phyloP scores from a whole-genome alignment of 92 coral and sea anemone genomes.

The Ricordea florida region DNA sequence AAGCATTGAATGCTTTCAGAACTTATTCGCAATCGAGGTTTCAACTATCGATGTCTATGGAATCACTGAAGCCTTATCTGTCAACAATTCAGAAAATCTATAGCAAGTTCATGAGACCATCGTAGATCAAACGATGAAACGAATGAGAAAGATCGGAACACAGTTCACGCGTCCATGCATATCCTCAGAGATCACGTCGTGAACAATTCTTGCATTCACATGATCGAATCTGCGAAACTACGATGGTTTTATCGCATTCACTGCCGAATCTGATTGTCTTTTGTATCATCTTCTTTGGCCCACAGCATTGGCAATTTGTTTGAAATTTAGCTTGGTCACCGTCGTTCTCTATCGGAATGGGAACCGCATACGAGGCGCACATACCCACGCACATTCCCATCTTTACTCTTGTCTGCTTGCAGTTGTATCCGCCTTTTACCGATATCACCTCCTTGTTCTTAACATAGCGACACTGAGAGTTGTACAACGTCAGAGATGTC shows the following conservation, averaged over 20 bases:
- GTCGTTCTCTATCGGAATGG: constrained; percentile 16
- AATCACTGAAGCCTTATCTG: no score
- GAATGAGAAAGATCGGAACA: not conserved
- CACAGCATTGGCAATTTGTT: constrained; percentile 23
- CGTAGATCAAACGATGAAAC: no score
- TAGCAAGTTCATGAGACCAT: no score
- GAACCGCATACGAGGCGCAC: constrained; percentile 59
- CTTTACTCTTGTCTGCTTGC: constrained; percentile 26
- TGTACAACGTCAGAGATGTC: no score
- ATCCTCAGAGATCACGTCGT: constrained; percentile 28
- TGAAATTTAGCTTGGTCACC: not conserved
- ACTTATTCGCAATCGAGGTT: no score
- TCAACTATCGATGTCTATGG: no score
- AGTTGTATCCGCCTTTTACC: constrained; percentile 32
- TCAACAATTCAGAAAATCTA: no score
- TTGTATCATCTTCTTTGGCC: constrained; percentile 1
- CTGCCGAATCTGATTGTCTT: constrained; percentile 14
- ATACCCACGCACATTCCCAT: constrained; percentile 61
- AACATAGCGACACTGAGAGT: constrained; percentile 28
- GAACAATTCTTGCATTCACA: constrained; percentile 47
- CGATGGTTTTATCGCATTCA: constrained; percentile 17
- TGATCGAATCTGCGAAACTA: constrained; percentile 28
- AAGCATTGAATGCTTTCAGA: no score
- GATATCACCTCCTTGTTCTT: constrained; percentile 35
- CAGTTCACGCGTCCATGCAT: no score